Base-by-base conservation (phyloP, 2,888 invertebrate genomes). In the Cerceris ruficornis region DNA sequence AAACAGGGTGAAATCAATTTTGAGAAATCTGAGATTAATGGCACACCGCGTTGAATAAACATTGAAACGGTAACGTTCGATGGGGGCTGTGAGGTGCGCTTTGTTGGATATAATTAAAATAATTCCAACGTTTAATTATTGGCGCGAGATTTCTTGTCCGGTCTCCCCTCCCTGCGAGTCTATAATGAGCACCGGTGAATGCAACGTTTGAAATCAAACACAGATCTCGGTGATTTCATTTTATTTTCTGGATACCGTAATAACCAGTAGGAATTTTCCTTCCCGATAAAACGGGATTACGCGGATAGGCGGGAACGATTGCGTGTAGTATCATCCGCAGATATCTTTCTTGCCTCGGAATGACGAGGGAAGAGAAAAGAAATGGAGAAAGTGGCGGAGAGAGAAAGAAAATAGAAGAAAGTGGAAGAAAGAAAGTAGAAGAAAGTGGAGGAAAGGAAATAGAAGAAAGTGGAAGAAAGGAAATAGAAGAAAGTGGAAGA, bases 161-260 rank as follows among this genome's bases (percentile, higher is more conserved):
- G 28, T n/a, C 15, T 15, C 41, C 6, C 2, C 39, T 58, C 50
- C 43, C 46, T 60, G 28, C 43, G 7, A 14, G 28, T 41, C 15
- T 54, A 65, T 42, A 54, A 65, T 9, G 62, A 60, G 28, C n/a
- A 11, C 6, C 52, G 39, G 64, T 49, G 57, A 50, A 71, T 41
- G 75, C 66, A 8, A 17, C 15, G 70, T 70, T 60, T 74, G 65
- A 58, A 66, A 46, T 69, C 59, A 49, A 58, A 54, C 13, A 9
- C 41, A 46, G 28, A 46, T 54, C n/a, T 8, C 15, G n/a, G 64
- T 28, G 43, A 28, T 69, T 73, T 73, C 46, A 55, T 69, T 69
- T 77, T 69, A 54, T 58, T 41, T 52, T 42, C 61, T 9, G 50
- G 68, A n/a, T 68, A 43, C 14, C 14, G 13, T 57, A 52, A 46